phyloP scores from a whole-genome alignment of 1,140 invertebrate genomes.

The Drosophila quadrilineata region DNA sequence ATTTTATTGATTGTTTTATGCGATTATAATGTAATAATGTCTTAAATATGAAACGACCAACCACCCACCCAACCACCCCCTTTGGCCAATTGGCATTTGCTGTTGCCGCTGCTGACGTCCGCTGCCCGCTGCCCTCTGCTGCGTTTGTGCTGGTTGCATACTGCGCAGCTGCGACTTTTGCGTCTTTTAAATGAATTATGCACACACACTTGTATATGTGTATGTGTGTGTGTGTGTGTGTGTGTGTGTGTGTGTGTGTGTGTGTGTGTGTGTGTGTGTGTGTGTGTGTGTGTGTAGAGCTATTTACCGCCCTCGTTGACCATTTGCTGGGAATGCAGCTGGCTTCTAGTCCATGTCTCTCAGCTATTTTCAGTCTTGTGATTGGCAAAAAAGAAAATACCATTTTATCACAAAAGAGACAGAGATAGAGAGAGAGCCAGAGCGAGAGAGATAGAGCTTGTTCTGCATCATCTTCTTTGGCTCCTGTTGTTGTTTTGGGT shows the following conservation, averaged over 20 bases:
- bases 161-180: slow-evolving; percentile 70
- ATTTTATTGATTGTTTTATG: slow-evolving; percentile 81
- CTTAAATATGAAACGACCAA: slow-evolving; percentile 64
- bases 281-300: not conserved
- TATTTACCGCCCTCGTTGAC: slow-evolving; percentile 33
- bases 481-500: not conserved
- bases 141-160: slow-evolving; percentile 24
- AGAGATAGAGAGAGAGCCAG: no score
- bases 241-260: no score
- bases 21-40: slow-evolving; percentile 81
- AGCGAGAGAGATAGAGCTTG: no score
- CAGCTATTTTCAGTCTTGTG: slow-evolving; percentile 37
- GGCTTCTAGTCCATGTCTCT: slow-evolving; percentile 17
- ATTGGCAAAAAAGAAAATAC: slow-evolving; percentile 60
- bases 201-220: slow-evolving; percentile 29
- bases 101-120: not conserved
- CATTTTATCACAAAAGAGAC: no score
- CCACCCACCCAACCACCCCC: not conserved
- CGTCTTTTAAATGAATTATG: slow-evolving; percentile 52
- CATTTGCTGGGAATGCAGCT: slow-evolving; percentile 38
- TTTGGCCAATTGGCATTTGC: not conserved
- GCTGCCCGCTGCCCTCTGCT: not conserved
- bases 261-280: no score
- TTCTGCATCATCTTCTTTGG: not conserved
- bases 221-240: no score